A percentile compares a stretch with the other conserved stretches of the same genome.
Conservation (phyloP, 1,140 invertebrate species). For the Drosophila baimaii region DNA sequence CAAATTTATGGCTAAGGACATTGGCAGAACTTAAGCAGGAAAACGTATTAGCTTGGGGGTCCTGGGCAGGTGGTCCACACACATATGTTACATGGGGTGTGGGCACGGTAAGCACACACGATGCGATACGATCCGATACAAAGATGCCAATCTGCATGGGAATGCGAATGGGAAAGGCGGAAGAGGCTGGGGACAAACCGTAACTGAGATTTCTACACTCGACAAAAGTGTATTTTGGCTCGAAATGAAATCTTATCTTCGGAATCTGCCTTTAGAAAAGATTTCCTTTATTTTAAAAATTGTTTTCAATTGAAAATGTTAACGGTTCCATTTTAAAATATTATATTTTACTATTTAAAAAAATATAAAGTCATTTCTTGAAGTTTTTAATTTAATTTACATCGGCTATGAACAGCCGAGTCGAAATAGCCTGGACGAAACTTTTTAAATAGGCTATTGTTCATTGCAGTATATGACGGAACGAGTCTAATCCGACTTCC, state of each 20-base stretch:
- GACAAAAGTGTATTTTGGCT: neutral
- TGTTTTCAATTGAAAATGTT: no score
- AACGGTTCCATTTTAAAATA: no score
- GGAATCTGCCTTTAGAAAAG: no score
- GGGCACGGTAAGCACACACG: slow-evolving; percentile 41
- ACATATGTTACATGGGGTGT: slow-evolving; percentile 40
- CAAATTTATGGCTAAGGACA: slow-evolving; percentile 82
- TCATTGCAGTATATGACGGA: no score
- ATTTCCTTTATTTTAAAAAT: no score
- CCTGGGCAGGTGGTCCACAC: slow-evolving; percentile 31
- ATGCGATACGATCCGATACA: slow-evolving; percentile 54
- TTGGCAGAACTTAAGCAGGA: slow-evolving; percentile 76
- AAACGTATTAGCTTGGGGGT: slow-evolving; percentile 44
- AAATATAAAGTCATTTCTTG: no score
- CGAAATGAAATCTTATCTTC: neutral
- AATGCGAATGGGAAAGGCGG: slow-evolving; percentile 38
- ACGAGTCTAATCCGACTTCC: no score
- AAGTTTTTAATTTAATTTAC: no score
- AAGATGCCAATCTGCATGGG: slow-evolving; percentile 77
- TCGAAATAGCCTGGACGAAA: no score
- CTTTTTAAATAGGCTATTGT: no score
- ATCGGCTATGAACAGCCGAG: no score
- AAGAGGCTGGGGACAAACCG: slow-evolving; percentile 3
- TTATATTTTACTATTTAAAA: no score
- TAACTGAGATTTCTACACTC: slow-evolving; percentile 24